Evolutionary conservation across 2,113 vertebrate genomes (phyloP).

Genomic region (Camelus bactrianus): DNA sequence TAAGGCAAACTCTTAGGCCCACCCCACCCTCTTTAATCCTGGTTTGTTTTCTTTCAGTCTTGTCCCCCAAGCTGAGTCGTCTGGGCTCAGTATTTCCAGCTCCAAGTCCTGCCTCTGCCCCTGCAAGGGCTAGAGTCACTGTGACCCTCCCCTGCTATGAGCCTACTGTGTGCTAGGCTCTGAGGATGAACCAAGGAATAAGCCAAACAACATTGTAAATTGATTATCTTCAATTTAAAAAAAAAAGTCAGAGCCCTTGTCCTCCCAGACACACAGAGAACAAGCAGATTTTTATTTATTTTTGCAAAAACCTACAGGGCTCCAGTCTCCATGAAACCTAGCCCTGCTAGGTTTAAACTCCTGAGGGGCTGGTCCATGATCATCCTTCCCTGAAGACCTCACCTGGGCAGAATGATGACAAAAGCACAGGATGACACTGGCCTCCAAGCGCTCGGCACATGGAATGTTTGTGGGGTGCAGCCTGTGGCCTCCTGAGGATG

Average conservation of each 20-base stretch:
- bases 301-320: neutral
- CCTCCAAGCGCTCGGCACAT: neutral
- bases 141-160: neutral
- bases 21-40: neutral
- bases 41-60: neutral
- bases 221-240: no score
- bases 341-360: neutral
- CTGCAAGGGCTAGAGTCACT: accelerated
- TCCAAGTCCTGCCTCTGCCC: neutral
- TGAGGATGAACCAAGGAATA: neutral
- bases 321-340: neutral
- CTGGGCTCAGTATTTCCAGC: neutral
- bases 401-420: neutral
- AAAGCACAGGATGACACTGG: no score
- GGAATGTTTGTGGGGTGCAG: neutral
- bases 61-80: neutral
- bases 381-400: neutral
- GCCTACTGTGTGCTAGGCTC: neutral
- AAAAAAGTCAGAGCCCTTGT: no score
- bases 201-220: no score
- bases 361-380: accelerated
- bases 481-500: neutral
- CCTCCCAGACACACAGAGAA: neutral
- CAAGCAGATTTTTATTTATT: neutral
- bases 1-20: neutral